Base-by-base conservation (phyloP, 2,113 vertebrate genomes). In the Microtus pennsylvanicus region DNA sequence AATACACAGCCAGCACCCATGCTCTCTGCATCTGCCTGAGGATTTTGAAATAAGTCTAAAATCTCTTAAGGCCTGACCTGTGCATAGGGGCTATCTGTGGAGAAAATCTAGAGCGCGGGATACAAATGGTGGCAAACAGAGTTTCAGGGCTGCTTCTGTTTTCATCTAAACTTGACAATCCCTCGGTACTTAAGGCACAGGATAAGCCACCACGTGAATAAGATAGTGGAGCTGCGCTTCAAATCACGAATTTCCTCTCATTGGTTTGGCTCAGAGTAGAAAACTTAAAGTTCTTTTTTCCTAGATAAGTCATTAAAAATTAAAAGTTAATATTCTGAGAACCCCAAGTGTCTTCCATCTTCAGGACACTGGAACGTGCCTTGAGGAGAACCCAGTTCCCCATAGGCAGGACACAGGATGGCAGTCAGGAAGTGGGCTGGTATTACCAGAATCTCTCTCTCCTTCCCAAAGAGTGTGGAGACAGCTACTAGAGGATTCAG, bases 151-250 rank as follows among this genome's bases (percentile, higher is more conserved):
- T 96, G 94, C 94, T 95, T 97, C 96, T 97, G 81, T 74, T 92
- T 93, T 70, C 35, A 97, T 95, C 45, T 50, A 97, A 94, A 94
- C 92, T 80, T 93, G 94, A 95, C 90, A 97, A 97, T 96, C 96
- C 94, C 63, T 97, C 97, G 94, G 76, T 96, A 97, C 96, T 95
- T 99, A 99, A 99, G 99, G 99, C 99, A 99, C 99, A 98, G 98
- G 97, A 98, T 98, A 98, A 98, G 98, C 98, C 98, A 98, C 98
- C 97, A 94, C 92, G 97, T 58, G 91, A 96, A 97, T 47, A 97
- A 98, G 97, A 97, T 89, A 96, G 95, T 75, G 81, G 87, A 94
- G 78, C 4, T 87, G 95, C 90, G 95, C 96, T 10, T 97, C 93
- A 97, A 95, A 85, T 65, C 63, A 2, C 21, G 6, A 87, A 95